phyloP scores from a whole-genome alignment of 2,797 vertebrate genomes.

The Steatocranus sp. region DNA sequence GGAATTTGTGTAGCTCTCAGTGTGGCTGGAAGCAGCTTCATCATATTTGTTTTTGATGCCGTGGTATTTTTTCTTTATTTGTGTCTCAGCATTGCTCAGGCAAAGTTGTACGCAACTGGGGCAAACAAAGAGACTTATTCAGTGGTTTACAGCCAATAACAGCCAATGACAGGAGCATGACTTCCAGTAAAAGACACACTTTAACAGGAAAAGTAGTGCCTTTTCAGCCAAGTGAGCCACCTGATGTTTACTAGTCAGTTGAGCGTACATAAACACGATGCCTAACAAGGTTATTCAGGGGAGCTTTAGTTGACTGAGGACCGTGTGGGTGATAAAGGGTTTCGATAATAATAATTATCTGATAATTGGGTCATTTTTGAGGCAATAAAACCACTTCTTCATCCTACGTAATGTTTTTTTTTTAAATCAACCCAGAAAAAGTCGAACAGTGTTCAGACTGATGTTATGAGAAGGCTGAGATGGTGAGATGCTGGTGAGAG shows the following conservation, averaged over 20 bases:
- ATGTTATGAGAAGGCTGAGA: conserved; percentile 62
- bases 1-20: not conserved
- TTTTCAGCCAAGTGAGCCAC: not conserved
- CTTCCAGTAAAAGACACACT: not conserved
- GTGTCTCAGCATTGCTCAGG: not conserved
- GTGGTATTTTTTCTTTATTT: not conserved
- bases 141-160: not conserved
- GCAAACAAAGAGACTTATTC: not conserved
- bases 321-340: not conserved
- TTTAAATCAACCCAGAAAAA: not conserved
- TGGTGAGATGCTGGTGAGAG: conserved; percentile 62
- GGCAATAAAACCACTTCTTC: not conserved
- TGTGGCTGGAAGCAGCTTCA: not conserved
- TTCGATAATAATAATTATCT: not conserved
- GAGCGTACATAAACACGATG: not conserved
- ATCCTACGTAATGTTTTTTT: not conserved
- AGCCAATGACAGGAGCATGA: not conserved
- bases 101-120: not conserved
- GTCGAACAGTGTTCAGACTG: not conserved
- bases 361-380: not conserved
- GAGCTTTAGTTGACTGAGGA: not conserved
- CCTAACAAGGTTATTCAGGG: not conserved
- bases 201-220: not conserved
- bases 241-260: not conserved
- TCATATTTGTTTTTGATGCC: not conserved